Conservation (phyloP, 1,140 invertebrate genomes). For the Episyrphus balteatus region DNA sequence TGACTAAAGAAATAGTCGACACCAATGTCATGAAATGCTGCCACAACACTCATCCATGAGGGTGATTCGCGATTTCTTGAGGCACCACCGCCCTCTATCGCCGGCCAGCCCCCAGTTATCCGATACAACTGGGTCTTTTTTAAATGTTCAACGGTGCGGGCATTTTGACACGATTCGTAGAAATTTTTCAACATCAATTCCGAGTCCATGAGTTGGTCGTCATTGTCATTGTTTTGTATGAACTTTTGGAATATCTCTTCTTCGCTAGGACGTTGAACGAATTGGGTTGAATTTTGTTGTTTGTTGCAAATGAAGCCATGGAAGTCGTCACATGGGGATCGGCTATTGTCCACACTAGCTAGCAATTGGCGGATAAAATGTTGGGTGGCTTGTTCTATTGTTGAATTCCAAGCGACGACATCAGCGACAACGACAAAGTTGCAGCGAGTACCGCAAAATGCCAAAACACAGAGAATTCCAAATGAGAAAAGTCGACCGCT, state of each 20-base stretch:
- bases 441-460: background rate
- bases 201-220: conserved; percentile 18
- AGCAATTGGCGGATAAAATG: conserved; percentile 12
- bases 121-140: conserved; percentile 18
- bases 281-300: conserved; percentile 10
- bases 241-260: conserved; percentile 9
- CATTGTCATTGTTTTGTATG: conserved; percentile 20
- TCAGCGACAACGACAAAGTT: background rate
- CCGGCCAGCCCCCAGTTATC: conserved; percentile 25
- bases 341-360: conserved; percentile 12
- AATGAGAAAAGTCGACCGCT: background rate
- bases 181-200: conserved; percentile 26
- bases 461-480: conserved; percentile 1
- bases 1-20: conserved; percentile 23
- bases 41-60: conserved; percentile 19
- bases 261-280: conserved; percentile 9
- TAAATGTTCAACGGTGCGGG: conserved; percentile 15
- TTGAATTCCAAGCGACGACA: background rate
- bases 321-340: conserved; percentile 24
- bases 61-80: conserved; percentile 2
- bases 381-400: background rate
- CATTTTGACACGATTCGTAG: conserved; percentile 22
- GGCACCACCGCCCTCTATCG: conserved; percentile 11
- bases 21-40: conserved; percentile 24
- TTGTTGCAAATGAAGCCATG: conserved; percentile 26